Evolutionary conservation across 2,113 vertebrate genomes (phyloP).

Genomic region (Phyllostomus discolor): DNA sequence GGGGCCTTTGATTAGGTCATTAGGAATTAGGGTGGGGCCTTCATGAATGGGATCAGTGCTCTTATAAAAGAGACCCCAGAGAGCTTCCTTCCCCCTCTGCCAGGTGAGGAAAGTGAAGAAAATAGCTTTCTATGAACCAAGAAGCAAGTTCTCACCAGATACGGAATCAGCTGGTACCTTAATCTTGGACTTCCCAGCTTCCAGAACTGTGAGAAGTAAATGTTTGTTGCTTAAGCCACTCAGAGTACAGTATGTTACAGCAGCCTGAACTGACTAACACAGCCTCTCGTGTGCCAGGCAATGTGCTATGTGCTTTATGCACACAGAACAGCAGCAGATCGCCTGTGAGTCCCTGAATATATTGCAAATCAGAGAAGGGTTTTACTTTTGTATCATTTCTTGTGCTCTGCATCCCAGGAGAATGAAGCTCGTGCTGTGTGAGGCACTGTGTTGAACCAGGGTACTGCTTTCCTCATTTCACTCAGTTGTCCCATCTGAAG

Average conservation of each 20-base stretch:
- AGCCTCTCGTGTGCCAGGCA: not conserved
- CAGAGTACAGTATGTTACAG: not conserved
- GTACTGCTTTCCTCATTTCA: not conserved
- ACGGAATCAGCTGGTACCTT: not conserved
- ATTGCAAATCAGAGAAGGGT: not conserved
- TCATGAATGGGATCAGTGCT: not conserved
- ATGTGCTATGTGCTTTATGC: not conserved
- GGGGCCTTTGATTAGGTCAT: not conserved
- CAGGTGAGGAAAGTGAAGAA: not conserved
- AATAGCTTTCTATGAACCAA: not conserved
- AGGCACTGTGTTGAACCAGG: not conserved
- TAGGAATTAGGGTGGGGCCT: not conserved
- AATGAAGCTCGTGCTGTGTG: not conserved
- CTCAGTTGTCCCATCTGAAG: not conserved
- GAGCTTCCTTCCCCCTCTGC: not conserved
- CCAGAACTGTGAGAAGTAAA: not conserved
- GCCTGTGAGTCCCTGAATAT: not conserved
- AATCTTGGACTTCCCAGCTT: not conserved
- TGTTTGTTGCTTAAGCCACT: not conserved
- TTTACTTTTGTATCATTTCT: not conserved
- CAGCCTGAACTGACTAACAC: not conserved
- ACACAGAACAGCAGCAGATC: not conserved
- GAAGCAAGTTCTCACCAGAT: not conserved
- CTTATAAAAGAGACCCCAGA: not conserved
- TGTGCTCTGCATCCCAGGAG: rapidly evolving